Evolutionary conservation across 2,888 invertebrate species (phyloP).

Genomic region (Odontomyia ornata): DNA sequence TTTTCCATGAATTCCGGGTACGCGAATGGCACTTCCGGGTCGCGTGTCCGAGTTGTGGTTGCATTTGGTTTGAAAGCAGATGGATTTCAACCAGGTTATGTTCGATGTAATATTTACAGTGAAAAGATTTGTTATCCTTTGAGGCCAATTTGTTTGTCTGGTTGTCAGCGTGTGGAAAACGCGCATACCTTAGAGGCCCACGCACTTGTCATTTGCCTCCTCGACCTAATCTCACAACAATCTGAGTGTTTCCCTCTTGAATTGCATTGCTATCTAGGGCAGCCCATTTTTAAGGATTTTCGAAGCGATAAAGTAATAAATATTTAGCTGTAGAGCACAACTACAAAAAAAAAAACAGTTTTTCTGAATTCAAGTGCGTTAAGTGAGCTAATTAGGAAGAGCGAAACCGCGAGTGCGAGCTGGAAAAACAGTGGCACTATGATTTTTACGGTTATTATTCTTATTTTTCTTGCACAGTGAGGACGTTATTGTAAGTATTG

Average conservation of each 20-base stretch:
- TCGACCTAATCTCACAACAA: no score
- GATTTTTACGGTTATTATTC: no score
- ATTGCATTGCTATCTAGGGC: neutral
- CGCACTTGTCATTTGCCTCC: neutral
- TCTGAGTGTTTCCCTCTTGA: neutral
- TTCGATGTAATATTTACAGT: neutral
- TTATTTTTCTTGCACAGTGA: no score
- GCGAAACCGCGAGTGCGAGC: neutral
- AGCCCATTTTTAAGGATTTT: neutral
- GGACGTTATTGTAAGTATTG: no score
- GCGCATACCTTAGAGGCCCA: neutral
- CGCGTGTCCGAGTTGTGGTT: constrained; percentile 10
- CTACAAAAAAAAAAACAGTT: neutral
- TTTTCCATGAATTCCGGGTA: constrained; percentile 1
- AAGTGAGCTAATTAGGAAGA: neutral
- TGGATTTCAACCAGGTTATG: neutral
- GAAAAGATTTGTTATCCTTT: neutral
- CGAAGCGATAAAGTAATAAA: neutral
- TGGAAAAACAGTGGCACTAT: neutral
- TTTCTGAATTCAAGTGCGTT: constrained; percentile 17
- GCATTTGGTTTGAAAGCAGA: constrained; percentile 3
- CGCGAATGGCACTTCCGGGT: constrained; percentile 30
- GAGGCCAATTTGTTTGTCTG: neutral
- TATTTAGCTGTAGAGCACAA: constrained; percentile 16
- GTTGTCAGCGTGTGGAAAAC: neutral